Evolutionary conservation across 2,888 invertebrate genomes (phyloP).

Genomic region (Chelonus formosanus): DNA sequence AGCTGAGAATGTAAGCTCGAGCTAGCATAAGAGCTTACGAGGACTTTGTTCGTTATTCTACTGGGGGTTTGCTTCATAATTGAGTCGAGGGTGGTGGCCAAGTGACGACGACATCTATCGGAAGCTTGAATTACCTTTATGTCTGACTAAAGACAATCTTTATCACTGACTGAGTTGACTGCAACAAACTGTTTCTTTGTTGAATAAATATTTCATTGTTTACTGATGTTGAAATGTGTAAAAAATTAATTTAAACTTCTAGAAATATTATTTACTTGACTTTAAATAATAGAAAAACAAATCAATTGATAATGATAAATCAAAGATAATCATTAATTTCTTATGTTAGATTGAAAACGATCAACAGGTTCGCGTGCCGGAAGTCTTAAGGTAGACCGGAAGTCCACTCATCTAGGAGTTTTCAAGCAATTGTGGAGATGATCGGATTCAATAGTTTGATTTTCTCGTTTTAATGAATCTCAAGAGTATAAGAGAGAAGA

Average conservation of each 20-base stretch:
- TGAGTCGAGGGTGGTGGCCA: background rate
- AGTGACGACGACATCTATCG: constrained; percentile 24
- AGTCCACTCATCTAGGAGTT: constrained; percentile 53
- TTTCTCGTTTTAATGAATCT: constrained; percentile 5
- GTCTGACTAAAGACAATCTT: background rate
- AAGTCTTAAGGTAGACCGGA: constrained; percentile 52
- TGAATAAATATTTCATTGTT: no score
- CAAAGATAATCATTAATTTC: background rate
- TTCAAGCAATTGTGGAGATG: constrained; percentile 11
- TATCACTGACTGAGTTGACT: no score
- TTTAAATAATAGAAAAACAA: no score
- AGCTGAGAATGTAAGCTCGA: constrained; percentile 8
- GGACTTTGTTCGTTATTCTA: constrained; percentile 24
- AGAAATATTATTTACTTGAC: no score
- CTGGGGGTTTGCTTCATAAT: no score
- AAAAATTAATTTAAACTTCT: no score
- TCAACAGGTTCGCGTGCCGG: constrained; percentile 64
- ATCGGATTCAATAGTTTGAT: constrained; percentile 28
- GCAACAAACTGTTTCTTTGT: no score
- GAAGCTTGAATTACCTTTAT: background rate
- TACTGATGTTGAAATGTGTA: no score
- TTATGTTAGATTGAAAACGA: constrained; percentile 17
- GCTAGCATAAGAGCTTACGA: background rate
- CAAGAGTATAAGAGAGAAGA: background rate
- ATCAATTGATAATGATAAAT: no score